A percentile compares a stretch with the other conserved stretches of the same genome.
phyloP scores from a whole-genome alignment of 2,888 invertebrate genomes.

The Acrobasis suavella region DNA sequence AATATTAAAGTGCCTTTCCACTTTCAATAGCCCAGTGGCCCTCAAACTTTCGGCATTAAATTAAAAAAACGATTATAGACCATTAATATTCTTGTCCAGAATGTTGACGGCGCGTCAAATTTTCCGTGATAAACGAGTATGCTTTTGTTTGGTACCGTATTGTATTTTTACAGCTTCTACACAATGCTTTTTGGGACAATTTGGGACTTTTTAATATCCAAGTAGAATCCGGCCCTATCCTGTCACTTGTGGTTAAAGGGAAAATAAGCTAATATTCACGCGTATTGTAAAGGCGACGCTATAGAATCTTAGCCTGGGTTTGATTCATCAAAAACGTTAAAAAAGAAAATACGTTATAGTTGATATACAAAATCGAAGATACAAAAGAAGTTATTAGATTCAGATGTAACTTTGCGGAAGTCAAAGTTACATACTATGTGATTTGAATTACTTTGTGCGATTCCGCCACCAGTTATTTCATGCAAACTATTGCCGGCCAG shows the following conservation, averaged over 20 bases:
- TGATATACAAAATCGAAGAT: too few species aligned
- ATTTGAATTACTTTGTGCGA: too few species aligned
- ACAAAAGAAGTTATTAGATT: too few species aligned
- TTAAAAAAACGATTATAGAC: conserved; percentile 37
- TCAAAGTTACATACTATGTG: too few species aligned
- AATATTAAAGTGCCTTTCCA: conserved; percentile 9
- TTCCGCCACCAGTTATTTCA: too few species aligned
- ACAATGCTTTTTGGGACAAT: conserved; percentile 52
- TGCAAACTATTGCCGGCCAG: too few species aligned
- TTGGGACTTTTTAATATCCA: conserved; percentile 57
- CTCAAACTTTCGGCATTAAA: conserved; percentile 21
- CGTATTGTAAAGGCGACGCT: not conserved
- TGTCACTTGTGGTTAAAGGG: conserved; percentile 51
- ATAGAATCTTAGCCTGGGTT: too few species aligned
- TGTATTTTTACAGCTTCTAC: conserved; percentile 49
- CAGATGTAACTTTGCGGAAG: too few species aligned
- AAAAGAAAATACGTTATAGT: too few species aligned
- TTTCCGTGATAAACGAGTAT: conserved; percentile 59
- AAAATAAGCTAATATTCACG: conserved; percentile 58
- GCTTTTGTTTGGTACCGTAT: conserved; percentile 58
- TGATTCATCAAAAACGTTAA: too few species aligned
- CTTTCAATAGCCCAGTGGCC: conserved; percentile 16
- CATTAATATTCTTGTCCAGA: conserved; percentile 47
- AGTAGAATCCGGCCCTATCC: conserved; percentile 44
- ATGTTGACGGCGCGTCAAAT: conserved; percentile 64